These are phyloP conservation scores for Trissonchulus latispiculum DNA, from an alignment of 2,888 invertebrate species.

Conservation along the genomic window DNA sequence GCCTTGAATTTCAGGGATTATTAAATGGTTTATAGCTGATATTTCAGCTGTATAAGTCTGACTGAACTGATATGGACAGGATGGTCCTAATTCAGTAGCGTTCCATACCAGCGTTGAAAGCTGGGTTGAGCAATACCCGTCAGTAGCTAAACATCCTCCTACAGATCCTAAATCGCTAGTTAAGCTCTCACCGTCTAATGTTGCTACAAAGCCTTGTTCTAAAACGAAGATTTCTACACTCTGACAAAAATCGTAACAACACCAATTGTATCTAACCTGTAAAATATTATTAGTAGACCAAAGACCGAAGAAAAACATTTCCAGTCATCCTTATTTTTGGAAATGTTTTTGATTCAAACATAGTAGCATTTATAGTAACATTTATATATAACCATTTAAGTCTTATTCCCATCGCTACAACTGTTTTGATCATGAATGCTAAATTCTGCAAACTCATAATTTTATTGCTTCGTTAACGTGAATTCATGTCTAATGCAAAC, in stretches of 20 bases:
- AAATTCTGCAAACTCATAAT: too few relatives aligned
- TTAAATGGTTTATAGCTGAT: neutral
- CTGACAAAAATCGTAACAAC: conserved; percentile 11
- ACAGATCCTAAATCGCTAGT: neutral
- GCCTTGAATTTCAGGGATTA: neutral
- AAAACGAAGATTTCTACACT: neutral
- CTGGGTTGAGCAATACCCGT: neutral
- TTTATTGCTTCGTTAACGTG: too few relatives aligned
- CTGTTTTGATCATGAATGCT: too few relatives aligned
- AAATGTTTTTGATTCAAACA: too few relatives aligned
- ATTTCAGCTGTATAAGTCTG: neutral
- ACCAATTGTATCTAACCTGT: too few relatives aligned
- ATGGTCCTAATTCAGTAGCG: neutral
- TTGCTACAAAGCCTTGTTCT: neutral
- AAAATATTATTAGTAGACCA: too few relatives aligned
- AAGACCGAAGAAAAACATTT: too few relatives aligned
- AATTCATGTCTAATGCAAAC: too few relatives aligned
- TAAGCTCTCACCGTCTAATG: neutral
- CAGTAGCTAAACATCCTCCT: neutral
- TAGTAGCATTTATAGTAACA: too few relatives aligned
- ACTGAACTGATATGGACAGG: neutral
- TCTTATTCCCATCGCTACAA: too few relatives aligned
- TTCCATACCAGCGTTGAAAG: neutral
- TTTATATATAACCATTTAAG: too few relatives aligned
- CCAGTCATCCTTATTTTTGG: too few relatives aligned